Conservation (phyloP, 2,113 vertebrate species). For the Herpetotheres cachinnans region DNA sequence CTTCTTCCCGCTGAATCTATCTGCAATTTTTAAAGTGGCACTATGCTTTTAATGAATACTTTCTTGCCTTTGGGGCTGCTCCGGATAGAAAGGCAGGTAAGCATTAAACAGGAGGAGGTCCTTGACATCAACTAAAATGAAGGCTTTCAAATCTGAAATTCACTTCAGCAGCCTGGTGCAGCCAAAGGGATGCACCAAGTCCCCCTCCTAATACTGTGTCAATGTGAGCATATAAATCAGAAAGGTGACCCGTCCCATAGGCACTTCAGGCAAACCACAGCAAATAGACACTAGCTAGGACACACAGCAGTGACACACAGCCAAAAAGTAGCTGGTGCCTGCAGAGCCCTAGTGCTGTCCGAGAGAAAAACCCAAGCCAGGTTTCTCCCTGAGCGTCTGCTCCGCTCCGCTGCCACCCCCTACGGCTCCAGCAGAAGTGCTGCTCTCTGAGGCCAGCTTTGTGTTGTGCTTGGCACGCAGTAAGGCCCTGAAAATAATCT, state of each 20-base stretch:
- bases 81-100: neutral
- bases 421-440: neutral
- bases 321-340: neutral
- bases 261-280: neutral
- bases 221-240: neutral
- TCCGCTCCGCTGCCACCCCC: neutral
- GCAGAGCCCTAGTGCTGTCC: neutral
- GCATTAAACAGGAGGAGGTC: neutral
- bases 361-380: neutral
- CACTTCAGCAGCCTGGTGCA: neutral
- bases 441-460: slow-evolving; percentile 51
- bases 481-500: slow-evolving; percentile 60
- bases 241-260: neutral
- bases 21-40: neutral
- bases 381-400: neutral
- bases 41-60: neutral
- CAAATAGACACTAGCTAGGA: neutral
- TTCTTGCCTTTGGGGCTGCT: neutral
- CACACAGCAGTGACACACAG: neutral
- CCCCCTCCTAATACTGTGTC: fast-evolving
- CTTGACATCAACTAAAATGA: neutral
- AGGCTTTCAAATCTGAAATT: neutral
- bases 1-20: neutral
- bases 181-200: neutral
- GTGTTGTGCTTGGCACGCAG: slow-evolving; percentile 39